phyloP scores from a whole-genome alignment of 2,113 vertebrate genomes.

The Coryphaenoides rupestris region DNA sequence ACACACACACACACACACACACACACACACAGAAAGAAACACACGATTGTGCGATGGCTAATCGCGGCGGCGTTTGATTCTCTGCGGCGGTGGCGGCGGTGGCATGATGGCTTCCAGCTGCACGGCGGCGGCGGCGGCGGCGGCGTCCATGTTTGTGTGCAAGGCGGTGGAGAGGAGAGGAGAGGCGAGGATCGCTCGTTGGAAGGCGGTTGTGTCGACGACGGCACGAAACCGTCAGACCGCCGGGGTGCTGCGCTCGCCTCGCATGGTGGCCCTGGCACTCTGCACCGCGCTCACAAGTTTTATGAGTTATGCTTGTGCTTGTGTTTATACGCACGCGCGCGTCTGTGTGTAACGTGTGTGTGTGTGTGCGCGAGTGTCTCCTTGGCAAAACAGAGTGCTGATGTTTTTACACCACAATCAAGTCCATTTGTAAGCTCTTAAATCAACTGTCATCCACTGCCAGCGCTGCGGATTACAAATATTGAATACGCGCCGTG shows the following conservation, averaged over 20 bases:
- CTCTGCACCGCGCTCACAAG: too few relatives aligned
- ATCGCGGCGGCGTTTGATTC: conserved; percentile 63
- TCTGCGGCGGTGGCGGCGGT: conserved; percentile 52
- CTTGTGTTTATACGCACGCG: too few relatives aligned
- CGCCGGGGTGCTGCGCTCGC: conserved; percentile 63
- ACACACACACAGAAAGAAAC: too few relatives aligned
- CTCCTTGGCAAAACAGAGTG: conserved; percentile 58
- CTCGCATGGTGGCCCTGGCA: conserved; percentile 64
- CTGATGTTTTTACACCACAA: conserved; percentile 63
- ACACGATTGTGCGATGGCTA: conserved; percentile 65
- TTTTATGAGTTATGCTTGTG: too few relatives aligned
- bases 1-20: too few relatives aligned
- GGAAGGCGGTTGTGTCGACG: conserved; percentile 69
- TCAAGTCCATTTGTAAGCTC: conserved; percentile 65
- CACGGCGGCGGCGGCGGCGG: too few relatives aligned
- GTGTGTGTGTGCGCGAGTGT: conserved; percentile 41
- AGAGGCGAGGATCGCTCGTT: conserved; percentile 64
- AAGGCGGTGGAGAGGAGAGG: too few relatives aligned
- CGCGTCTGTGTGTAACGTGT: conserved; percentile 40
- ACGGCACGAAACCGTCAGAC: conserved; percentile 67
- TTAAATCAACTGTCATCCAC: conserved; percentile 60
- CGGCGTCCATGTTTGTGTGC: conserved; percentile 61
- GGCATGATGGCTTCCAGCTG: conserved; percentile 72
- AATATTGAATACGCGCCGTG: conserved; percentile 48
- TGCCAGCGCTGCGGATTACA: conserved; percentile 42